These are phyloP conservation scores for Himalopsyche anomala DNA, from an alignment of 2,888 invertebrate genomes.

Conservation along the genomic window DNA sequence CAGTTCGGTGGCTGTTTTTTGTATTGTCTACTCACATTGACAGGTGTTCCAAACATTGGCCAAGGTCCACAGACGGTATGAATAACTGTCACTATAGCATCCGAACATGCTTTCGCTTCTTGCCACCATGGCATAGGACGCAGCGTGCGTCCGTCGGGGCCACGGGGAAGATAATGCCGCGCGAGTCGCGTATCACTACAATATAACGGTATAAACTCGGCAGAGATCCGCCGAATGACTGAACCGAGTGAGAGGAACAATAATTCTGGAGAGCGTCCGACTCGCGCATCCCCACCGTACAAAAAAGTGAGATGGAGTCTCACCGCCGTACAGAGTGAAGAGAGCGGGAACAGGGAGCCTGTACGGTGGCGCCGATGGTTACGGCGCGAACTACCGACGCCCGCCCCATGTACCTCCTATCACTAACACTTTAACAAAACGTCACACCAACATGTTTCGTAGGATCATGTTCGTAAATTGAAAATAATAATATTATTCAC, in stretches of 20 bases:
- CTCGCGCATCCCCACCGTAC: slow-evolving; percentile 56
- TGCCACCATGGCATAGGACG: slow-evolving; percentile 85
- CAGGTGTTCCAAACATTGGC: slow-evolving; percentile 87
- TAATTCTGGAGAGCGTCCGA: slow-evolving; percentile 53
- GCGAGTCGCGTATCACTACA: slow-evolving; percentile 49
- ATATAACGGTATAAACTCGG: slow-evolving; percentile 50
- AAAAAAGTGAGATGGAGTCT: slow-evolving; percentile 46
- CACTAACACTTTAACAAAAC: not conserved
- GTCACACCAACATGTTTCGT: not conserved
- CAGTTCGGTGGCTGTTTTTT: slow-evolving; percentile 48
- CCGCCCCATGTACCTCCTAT: slow-evolving; percentile 44
- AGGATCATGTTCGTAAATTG: slow-evolving; percentile 23
- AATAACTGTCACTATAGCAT: slow-evolving; percentile 85
- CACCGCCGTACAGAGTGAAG: not conserved
- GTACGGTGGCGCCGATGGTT: slow-evolving; percentile 55
- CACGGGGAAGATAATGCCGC: slow-evolving; percentile 70
- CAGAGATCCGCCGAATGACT: slow-evolving; percentile 61
- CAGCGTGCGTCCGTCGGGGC: slow-evolving; percentile 58
- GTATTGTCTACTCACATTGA: slow-evolving; percentile 80
- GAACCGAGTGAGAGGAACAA: slow-evolving; percentile 48
- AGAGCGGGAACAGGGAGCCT: slow-evolving; percentile 48
- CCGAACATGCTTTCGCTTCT: slow-evolving; percentile 86
- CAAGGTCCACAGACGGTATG: slow-evolving; percentile 86
- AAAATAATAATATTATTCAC: slow-evolving; percentile 26
- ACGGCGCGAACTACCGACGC: slow-evolving; percentile 22